phyloP scores from a whole-genome alignment of 92 coral and sea anemone species.

The Metridium senile region DNA sequence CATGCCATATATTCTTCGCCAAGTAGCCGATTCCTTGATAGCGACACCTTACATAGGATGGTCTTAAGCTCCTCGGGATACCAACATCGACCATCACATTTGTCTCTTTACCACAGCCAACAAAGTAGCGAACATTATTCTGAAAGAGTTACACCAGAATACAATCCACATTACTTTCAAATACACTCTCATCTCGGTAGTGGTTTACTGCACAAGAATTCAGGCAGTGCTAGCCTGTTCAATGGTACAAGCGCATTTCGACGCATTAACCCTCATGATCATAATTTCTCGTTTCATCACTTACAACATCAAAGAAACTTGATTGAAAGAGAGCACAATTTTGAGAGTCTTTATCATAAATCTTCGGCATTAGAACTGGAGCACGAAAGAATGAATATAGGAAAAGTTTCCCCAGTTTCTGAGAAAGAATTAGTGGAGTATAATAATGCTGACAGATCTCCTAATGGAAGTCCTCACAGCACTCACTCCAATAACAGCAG shows the following conservation, averaged over 20 bases:
- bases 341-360: constrained; percentile 68
- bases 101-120: constrained; percentile 71
- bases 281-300: constrained; percentile 79
- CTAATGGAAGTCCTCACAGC: constrained; percentile 71
- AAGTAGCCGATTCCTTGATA: constrained; percentile 74
- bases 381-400: constrained; percentile 60
- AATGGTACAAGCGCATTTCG: constrained; percentile 89
- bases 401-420: constrained; percentile 63
- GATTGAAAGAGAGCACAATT: constrained; percentile 68
- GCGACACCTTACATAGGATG: constrained; percentile 87
- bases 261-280: constrained; percentile 76
- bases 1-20: constrained; percentile 84
- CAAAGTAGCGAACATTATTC: constrained; percentile 74
- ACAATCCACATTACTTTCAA: constrained; percentile 73
- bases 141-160: constrained; percentile 83
- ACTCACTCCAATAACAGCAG: constrained; percentile 47
- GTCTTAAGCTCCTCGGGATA: constrained; percentile 78
- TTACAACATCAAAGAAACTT: constrained; percentile 78
- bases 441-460: constrained; percentile 42
- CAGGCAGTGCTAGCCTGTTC: constrained; percentile 75
- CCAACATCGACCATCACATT: constrained; percentile 81
- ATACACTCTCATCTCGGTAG: constrained; percentile 80
- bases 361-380: constrained; percentile 56
- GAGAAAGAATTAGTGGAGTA: constrained; percentile 48
- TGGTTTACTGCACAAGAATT: constrained; percentile 73